These are phyloP conservation scores for Otolemur garnettii DNA, from an alignment of 2,113 vertebrate species.

Conservation along the genomic window DNA sequence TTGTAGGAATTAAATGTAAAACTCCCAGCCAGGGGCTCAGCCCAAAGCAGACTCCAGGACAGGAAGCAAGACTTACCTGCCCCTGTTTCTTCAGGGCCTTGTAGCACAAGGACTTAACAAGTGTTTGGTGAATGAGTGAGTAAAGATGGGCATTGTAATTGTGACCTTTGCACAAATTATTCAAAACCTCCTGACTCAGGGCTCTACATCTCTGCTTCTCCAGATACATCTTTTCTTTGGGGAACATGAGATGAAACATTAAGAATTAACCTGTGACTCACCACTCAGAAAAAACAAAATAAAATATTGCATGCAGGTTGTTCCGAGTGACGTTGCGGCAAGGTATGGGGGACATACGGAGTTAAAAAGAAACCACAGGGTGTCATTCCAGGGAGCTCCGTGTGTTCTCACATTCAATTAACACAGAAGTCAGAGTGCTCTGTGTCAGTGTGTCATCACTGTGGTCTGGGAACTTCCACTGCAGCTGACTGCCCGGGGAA, in stretches of 20 bases:
- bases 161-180: background rate
- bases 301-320: background rate
- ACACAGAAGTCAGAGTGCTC: constrained; percentile 49
- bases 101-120: background rate
- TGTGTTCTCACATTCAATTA: constrained; percentile 74
- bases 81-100: background rate
- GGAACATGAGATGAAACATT: background rate
- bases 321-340: background rate
- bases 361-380: constrained; percentile 45
- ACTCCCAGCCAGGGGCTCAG: background rate
- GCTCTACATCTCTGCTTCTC: constrained; percentile 4
- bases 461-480: constrained; percentile 51
- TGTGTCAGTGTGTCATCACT: constrained; percentile 41
- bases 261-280: constrained; percentile 53
- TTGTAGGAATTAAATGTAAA: constrained; percentile 26
- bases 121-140: background rate
- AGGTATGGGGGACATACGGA: background rate
- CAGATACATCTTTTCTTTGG: constrained; percentile 3
- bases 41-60: background rate
- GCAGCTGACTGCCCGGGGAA: constrained; percentile 18
- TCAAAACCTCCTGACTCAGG: background rate
- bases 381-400: background rate
- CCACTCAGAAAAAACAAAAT: background rate
- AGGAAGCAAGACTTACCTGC: background rate
- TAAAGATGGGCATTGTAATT: background rate